Evolutionary conservation across 2,797 vertebrate species (phyloP), one percentile per base, ranked within the genome.

Genomic region (Xenopus petersii): DNA sequence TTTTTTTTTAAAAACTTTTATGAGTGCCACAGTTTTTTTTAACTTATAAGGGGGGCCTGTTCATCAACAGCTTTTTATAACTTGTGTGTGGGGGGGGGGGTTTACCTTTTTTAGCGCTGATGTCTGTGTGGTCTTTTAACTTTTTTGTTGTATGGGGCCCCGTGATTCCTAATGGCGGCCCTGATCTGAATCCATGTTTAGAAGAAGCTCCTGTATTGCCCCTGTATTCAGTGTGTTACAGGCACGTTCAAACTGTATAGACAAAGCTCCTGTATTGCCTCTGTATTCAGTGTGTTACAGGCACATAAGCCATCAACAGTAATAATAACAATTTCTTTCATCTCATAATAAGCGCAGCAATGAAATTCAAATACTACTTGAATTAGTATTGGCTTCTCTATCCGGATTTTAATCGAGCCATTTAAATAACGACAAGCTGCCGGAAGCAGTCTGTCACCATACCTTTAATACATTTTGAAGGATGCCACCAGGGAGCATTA

Each of bases 331-430:
- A 21, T 59, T 64, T 67, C 71, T 64, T 58, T 72, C 62, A 67
- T 77, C 75, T 77, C n/a, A 48, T 42, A 42, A 42, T 42, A 4
- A 42, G 36, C 8, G 36, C 61, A 17, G 33, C 58, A 72, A 15
- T 77, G 30, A 72, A 56, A 67, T 77, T 71, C 47, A 61, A 67
- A 71, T 26, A 46, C 55, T 55, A 30, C 70, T 62, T 67, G 62
- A 67, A 77, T 77, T 72, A 77, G 67, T 63, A 72, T 56, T 58
- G 12, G 47, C 8, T 66, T 67, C 73, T 73, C 54, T 63, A 63
- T 67, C 56, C 70, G 26, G 17, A 63, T 77, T 77, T 67, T 72
- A 67, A 42, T 64, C 55, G 36, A 42, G 36, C 36, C 36, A 42
- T 42, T 42, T 42, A 48, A 21, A 51, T 51, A 56, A 46, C 59